phyloP scores from a whole-genome alignment of 1,140 invertebrate species.

The silkworm (Bombyx mori) region ASM3026992v2 NC_085107.1:11249001-11249500 shows the following conservation, averaged over 20 bases:
- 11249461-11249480: too few species aligned
- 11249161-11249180: too few species aligned
- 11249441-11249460: too few species aligned
- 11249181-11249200: not conserved
- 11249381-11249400: conserved; percentile 52
- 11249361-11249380: conserved; percentile 57
- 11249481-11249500: too few species aligned
- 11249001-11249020: too few species aligned
- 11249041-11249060: too few species aligned
- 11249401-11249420: conserved; percentile 13
- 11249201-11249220: conserved; percentile 36
- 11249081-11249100: too few species aligned
- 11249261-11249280: conserved; percentile 64
- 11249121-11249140: too few species aligned
- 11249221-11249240: conserved; percentile 65
- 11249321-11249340: conserved; percentile 65
- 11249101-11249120: too few species aligned
- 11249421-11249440: not conserved
- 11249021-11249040: too few species aligned
- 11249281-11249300: conserved; percentile 67
- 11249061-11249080: too few species aligned
- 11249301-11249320: conserved; percentile 67
- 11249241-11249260: conserved; percentile 71
- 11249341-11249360: conserved; percentile 70
- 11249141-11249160: too few species aligned